Percentiles rank a stretch among this genome's conserved stretches.
These are phyloP conservation scores for Ligdia adustata DNA, from an alignment of 2,888 invertebrate species.

Conservation along the genomic window DNA sequence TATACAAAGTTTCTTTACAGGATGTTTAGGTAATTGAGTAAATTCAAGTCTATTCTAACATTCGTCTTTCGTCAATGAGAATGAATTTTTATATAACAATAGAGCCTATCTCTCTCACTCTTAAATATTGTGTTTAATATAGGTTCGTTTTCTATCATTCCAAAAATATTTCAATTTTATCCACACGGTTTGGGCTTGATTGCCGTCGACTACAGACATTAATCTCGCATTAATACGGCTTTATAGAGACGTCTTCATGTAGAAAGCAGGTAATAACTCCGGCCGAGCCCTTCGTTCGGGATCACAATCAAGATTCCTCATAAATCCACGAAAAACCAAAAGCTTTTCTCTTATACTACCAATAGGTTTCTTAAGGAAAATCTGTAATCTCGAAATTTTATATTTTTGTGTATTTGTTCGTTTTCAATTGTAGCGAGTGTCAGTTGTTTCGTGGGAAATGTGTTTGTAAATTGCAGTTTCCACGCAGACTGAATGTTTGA, in stretches of 20 bases:
- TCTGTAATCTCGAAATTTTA: slow-evolving; percentile 5
- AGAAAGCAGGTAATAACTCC: slow-evolving; percentile 11
- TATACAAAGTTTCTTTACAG: too few relatives aligned
- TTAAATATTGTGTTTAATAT: too few relatives aligned
- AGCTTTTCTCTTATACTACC: slow-evolving; percentile 15
- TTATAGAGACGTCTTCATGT: slow-evolving; percentile 1
- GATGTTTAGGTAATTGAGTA: too few relatives aligned
- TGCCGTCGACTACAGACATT: too few relatives aligned
- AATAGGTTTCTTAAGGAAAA: slow-evolving; percentile 8
- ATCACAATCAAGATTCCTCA: slow-evolving; percentile 18
- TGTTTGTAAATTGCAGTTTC: slow-evolving; percentile 2
- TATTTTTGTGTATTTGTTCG: neutral
- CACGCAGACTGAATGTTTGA: neutral
- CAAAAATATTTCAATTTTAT: too few relatives aligned
- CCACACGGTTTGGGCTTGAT: too few relatives aligned
- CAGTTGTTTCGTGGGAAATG: neutral
- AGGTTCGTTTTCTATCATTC: too few relatives aligned
- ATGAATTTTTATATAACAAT: too few relatives aligned
- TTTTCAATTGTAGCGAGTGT: neutral
- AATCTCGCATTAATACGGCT: slow-evolving; percentile 2
- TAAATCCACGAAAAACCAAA: slow-evolving; percentile 6
- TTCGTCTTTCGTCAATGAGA: too few relatives aligned
- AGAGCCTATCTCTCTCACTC: too few relatives aligned
- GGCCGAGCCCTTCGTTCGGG: slow-evolving; percentile 5
- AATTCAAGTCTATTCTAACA: too few relatives aligned